Conservation (phyloP, 2,888 invertebrate species). For the Euplexia lucipara region DNA sequence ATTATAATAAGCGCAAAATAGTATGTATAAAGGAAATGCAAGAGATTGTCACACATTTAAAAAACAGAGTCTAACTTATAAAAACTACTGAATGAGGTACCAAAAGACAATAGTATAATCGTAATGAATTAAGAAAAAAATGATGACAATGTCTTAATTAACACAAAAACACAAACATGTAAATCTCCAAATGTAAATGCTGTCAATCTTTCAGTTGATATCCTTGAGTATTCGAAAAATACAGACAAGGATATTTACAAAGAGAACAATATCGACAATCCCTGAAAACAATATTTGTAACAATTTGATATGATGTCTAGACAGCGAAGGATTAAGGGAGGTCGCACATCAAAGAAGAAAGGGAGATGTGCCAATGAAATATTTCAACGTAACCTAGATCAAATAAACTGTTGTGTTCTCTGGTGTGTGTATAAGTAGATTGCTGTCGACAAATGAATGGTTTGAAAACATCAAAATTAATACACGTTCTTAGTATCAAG, state of each 20-base stretch:
- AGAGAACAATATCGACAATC: slow-evolving; percentile 43
- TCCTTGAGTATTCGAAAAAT: background rate
- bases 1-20: too few relatives aligned
- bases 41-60: too few relatives aligned
- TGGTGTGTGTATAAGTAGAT: slow-evolving; percentile 12
- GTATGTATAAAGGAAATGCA: too few relatives aligned
- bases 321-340: slow-evolving; percentile 44
- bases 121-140: too few relatives aligned
- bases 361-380: slow-evolving; percentile 43
- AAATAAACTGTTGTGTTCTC: slow-evolving; percentile 20
- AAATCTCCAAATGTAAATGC: slow-evolving; percentile 5
- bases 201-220: background rate
- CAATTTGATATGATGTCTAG: slow-evolving; percentile 56
- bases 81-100: too few relatives aligned
- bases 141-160: background rate
- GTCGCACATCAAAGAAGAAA: slow-evolving; percentile 39
- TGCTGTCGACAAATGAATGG: slow-evolving; percentile 3
- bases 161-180: background rate
- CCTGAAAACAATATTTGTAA: slow-evolving; percentile 49
- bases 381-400: slow-evolving; percentile 12
- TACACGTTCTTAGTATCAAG: background rate
- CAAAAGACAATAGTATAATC: too few relatives aligned
- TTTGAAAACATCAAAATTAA: background rate
- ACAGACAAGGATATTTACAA: slow-evolving; percentile 14
- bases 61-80: too few relatives aligned